Evolutionary conservation across 37 sponge, comb jelly and placozoan species (phyloP).

Genomic region (Ephydatia muelleri): DNA sequence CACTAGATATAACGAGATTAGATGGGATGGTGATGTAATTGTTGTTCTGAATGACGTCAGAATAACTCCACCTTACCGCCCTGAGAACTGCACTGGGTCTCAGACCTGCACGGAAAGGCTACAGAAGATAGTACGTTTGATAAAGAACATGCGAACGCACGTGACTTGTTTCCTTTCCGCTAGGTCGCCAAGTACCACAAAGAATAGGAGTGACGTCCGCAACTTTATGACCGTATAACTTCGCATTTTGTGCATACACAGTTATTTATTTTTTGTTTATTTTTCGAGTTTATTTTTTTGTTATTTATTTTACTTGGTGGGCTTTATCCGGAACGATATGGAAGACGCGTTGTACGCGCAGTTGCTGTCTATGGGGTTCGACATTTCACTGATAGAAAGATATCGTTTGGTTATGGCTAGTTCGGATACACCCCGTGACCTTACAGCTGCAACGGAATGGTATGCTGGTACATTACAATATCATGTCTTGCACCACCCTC

Average conservation of each 20-base stretch:
- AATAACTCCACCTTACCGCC: slow-evolving; percentile 56
- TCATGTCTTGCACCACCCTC: background rate
- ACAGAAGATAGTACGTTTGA: slow-evolving; percentile 22
- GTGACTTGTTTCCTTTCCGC: no score
- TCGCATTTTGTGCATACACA: background rate
- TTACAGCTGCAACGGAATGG: slow-evolving; percentile 67
- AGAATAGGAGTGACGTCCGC: background rate
- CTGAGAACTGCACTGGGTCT: slow-evolving; percentile 24
- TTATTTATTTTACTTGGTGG: background rate
- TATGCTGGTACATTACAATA: background rate
- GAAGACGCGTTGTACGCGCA: slow-evolving; percentile 41
- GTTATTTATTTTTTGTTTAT: background rate
- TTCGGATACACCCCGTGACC: slow-evolving; percentile 10
- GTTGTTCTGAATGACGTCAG: slow-evolving; percentile 51
- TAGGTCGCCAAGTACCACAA: background rate
- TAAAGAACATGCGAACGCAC: background rate
- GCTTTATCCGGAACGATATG: slow-evolving; percentile 2
- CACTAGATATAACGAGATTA: slow-evolving; percentile 28
- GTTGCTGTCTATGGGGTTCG: slow-evolving; percentile 60
- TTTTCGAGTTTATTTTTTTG: background rate
- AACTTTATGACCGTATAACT: background rate
- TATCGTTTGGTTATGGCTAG: slow-evolving; percentile 24
- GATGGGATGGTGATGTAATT: slow-evolving; percentile 43
- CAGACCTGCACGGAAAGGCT: background rate
- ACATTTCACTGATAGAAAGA: slow-evolving; percentile 14